Evolutionary conservation across 2,797 vertebrate genomes (phyloP).

Genomic region (Synaphobranchus kaupii): DNA sequence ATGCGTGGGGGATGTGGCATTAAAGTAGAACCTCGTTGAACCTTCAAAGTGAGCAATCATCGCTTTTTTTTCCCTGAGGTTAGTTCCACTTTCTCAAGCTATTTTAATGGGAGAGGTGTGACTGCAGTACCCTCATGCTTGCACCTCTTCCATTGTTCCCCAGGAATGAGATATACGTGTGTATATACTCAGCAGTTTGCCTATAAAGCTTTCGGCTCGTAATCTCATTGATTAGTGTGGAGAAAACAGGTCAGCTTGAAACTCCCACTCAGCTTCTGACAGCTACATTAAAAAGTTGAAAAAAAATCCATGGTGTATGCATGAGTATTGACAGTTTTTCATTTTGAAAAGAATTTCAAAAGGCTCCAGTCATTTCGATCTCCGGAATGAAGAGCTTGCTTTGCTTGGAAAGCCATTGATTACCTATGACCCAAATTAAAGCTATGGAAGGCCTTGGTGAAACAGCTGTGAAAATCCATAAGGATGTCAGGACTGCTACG

Average conservation of each 20-base stretch:
- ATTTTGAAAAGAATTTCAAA: conserved; percentile 58
- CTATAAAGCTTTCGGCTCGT: conserved; percentile 33
- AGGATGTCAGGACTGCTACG: conserved; percentile 40
- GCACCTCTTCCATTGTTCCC: conserved; percentile 40
- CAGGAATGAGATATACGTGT: conserved; percentile 16
- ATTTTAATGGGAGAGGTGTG: background rate
- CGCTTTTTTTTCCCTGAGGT: background rate
- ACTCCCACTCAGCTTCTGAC: conserved; percentile 54
- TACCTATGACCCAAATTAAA: conserved; percentile 39
- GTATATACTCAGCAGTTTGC: conserved; percentile 35
- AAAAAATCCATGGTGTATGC: conserved; percentile 36
- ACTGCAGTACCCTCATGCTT: background rate
- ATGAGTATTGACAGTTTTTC: conserved; percentile 47
- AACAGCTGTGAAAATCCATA: conserved; percentile 55
- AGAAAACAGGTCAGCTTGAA: conserved; percentile 55
- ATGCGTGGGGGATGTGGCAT: background rate
- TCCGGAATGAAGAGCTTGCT: conserved; percentile 13
- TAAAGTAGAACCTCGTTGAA: background rate
- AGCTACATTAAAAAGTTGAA: conserved; percentile 35
- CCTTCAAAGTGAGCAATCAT: background rate
- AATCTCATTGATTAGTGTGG: conserved; percentile 65
- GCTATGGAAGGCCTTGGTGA: conserved; percentile 37
- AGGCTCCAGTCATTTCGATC: conserved; percentile 17
- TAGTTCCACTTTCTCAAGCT: background rate
- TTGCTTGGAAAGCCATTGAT: conserved; percentile 39